Percentiles rank a stretch among this genome's conserved stretches.
phyloP scores from a whole-genome alignment of 2,888 invertebrate species.

The Malthinus seriepunctatus region DNA sequence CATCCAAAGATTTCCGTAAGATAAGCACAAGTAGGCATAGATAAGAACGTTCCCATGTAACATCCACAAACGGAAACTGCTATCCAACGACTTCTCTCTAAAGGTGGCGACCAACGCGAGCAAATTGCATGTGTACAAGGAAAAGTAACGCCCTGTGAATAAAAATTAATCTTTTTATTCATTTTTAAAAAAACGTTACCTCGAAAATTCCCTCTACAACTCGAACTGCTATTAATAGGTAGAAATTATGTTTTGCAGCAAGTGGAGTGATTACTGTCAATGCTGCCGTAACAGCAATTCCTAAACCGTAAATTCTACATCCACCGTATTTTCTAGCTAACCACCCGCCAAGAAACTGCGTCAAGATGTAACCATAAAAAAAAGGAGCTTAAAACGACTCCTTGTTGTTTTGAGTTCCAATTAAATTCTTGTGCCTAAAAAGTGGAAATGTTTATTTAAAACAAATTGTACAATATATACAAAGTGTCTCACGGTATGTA shows the following conservation, averaged over 20 bases:
- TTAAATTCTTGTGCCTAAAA: constrained; percentile 72
- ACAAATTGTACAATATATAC: too few species aligned
- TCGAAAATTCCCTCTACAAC: constrained; percentile 33
- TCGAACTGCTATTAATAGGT: constrained; percentile 70
- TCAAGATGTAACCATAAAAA: constrained; percentile 87
- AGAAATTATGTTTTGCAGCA: constrained; percentile 72
- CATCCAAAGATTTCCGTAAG: constrained; percentile 75
- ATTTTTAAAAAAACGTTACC: constrained; percentile 5
- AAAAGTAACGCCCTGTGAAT: constrained; percentile 70
- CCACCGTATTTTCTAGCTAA: constrained; percentile 84
- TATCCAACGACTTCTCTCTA: constrained; percentile 77
- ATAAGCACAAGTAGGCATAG: constrained; percentile 78
- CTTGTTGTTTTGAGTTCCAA: constrained; percentile 79
- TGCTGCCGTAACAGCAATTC: constrained; percentile 78
- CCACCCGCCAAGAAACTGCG: constrained; percentile 84
- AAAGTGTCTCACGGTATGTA: too few species aligned
- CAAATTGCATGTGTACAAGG: constrained; percentile 84
- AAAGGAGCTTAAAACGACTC: constrained; percentile 82
- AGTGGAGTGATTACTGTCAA: constrained; percentile 81
- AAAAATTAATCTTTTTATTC: constrained; percentile 12
- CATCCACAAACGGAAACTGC: constrained; percentile 85
- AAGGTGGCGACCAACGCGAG: constrained; percentile 81
- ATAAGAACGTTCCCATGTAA: constrained; percentile 82
- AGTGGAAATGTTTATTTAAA: too few species aligned
- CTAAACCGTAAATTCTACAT: constrained; percentile 77